Conservation (phyloP, 2,113 vertebrate species). For the Tiliqua scincoides region DNA sequence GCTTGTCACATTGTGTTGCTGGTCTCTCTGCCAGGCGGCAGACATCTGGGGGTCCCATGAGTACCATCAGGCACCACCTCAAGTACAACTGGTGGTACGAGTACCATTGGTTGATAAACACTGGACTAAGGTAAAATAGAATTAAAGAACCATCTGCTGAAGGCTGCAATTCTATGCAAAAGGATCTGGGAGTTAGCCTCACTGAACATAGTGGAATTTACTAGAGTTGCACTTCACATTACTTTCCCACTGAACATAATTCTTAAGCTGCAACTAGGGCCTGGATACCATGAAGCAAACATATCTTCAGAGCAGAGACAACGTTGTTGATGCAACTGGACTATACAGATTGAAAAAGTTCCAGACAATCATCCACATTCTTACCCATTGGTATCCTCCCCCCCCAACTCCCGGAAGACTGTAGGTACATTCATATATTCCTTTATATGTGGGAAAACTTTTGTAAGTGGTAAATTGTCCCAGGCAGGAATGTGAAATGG, state of each 20-base stretch:
- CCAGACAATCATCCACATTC: not conserved
- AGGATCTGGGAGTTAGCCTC: no score
- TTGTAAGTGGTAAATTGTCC: not conserved
- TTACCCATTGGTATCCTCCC: not conserved
- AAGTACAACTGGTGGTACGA: no score
- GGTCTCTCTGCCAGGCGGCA: no score
- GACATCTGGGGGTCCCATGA: no score
- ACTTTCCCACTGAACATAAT: not conserved
- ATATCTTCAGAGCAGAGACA: not conserved
- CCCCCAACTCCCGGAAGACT: not conserved
- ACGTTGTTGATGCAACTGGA: not conserved
- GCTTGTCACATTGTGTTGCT: no score
- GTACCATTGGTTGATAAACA: no score
- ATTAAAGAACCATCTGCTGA: not conserved
- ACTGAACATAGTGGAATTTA: no score
- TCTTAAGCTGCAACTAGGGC: not conserved
- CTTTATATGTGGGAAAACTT: not conserved
- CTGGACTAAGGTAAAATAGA: not conserved
- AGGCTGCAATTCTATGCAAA: not conserved
- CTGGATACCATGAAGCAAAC: not conserved
- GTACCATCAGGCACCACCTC: no score
- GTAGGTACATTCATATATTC: not conserved
- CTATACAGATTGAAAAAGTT: not conserved
- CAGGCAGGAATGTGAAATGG: not conserved
- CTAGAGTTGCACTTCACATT: not conserved